A percentile compares a stretch with the other conserved stretches of the same genome.
Evolutionary conservation across 2,888 invertebrate species (phyloP).

Genomic region (Merodon equestris): DNA sequence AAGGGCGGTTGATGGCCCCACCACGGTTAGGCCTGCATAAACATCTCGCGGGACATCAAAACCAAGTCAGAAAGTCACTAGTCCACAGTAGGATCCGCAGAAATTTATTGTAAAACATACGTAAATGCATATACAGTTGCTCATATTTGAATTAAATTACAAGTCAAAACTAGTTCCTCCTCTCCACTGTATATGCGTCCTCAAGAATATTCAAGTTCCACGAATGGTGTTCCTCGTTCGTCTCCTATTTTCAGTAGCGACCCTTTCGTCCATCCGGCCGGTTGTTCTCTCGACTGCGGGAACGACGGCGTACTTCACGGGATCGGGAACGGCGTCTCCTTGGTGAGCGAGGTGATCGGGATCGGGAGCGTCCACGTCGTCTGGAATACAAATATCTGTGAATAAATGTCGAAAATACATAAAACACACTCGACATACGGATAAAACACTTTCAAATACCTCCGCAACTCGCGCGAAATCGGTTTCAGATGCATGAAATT

Average conservation of each 20-base stretch:
- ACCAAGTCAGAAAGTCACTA: too few species aligned
- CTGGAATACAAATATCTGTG: conserved; percentile 86
- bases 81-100: conserved; percentile 17
- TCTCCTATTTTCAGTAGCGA: conserved; percentile 59
- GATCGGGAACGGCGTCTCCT: conserved; percentile 74
- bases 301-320: conserved; percentile 77
- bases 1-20: too few species aligned
- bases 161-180: too few species aligned
- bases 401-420: conserved; percentile 43
- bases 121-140: conserved; percentile 13
- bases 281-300: conserved; percentile 75
- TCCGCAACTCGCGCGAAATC: conserved; percentile 94
- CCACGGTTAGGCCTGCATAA: too few species aligned
- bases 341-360: conserved; percentile 76
- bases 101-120: conserved; percentile 49
- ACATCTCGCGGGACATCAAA: too few species aligned
- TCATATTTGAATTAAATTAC: not conserved
- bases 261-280: conserved; percentile 73
- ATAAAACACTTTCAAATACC: conserved; percentile 79
- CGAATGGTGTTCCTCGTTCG: too few species aligned
- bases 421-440: conserved; percentile 1
- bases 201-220: too few species aligned
- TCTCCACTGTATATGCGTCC: too few species aligned
- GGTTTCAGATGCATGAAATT: conserved; percentile 99
- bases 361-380: conserved; percentile 80